Evolutionary conservation across 2,797 vertebrate genomes (phyloP), one percentile per base, ranked within the genome.

Genomic region (Sandelia bainsii): DNA sequence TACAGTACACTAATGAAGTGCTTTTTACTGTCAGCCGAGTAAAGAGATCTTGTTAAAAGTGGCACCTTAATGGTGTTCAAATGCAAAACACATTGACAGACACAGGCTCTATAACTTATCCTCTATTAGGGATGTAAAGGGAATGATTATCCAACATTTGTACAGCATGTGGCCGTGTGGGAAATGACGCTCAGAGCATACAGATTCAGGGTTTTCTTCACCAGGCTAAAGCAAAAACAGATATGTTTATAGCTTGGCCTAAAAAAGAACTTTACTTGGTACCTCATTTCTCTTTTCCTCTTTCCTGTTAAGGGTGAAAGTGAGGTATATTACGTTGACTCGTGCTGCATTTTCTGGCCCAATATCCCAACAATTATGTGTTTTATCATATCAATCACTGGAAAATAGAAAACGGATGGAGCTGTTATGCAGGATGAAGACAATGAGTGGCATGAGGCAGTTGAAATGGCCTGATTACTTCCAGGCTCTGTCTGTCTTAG

Each of bases 341-440:
- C 61, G 64, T 6, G 16, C 66, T 50, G 60, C 13, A 63, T 68
- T 72, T 81, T 82, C 76, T 71, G 66, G 69, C 75, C 80, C 63
- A 32, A 74, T 72, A 44, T 71, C 76, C 65, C 22, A 59, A 63
- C 82, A 70, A 83, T 82, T 88, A 87, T 76, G 60, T 11, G 62
- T 79, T 89, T 87, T 75, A 90, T 87, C 86, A 85, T 85, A 84
- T 87, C 83, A 85, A 84, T 88, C 78, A 81, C 73, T 77, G 73
- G 54, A 70, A 90, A 92, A 93, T 93, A 72, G 84, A 87, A 92
- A 93, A 85, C 80, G 81, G 87, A 93, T 94, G 92, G 82, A 82
- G 73, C 69, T 61, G 71, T 82, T 81, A 61, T 79, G 78, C 72
- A 65, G 84, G 79, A 87, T 79, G 83, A 79, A 88, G 86, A 87